Evolutionary conservation across 2,113 vertebrate genomes (phyloP).

Genomic region (Ciconia stormi): DNA sequence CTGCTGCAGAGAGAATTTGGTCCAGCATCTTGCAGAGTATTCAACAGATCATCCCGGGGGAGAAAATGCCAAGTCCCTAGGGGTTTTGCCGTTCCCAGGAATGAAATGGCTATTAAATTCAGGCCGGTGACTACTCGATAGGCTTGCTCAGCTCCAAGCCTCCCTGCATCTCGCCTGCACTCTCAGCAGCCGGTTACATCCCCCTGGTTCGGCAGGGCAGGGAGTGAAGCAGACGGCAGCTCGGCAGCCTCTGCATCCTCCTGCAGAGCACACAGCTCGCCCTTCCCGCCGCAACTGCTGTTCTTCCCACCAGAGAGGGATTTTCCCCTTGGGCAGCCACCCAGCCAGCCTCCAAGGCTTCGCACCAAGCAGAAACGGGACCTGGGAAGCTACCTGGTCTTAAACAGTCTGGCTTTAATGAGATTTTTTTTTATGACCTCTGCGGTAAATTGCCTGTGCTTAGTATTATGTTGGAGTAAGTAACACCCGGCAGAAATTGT

Average conservation of each 20-base stretch:
- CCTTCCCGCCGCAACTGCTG: accelerated
- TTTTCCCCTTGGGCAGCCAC: background rate
- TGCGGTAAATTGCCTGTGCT: slow-evolving; percentile 40
- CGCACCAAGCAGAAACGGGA: background rate
- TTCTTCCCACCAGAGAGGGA: background rate
- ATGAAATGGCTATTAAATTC: background rate
- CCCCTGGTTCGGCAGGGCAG: background rate
- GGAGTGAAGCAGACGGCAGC: background rate
- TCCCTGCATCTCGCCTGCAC: background rate
- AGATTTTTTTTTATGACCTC: slow-evolving; percentile 27
- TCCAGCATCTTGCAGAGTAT: background rate
- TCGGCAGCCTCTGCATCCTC: background rate
- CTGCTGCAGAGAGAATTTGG: background rate
- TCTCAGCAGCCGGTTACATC: background rate
- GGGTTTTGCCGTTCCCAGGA: background rate
- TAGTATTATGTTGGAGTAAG: background rate
- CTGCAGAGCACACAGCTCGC: background rate
- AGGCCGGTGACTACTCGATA: background rate
- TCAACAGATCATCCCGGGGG: background rate
- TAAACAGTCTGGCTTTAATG: slow-evolving; percentile 34
- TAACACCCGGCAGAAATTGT: background rate
- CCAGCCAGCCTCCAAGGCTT: background rate
- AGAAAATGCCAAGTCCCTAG: background rate
- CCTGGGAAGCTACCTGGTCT: slow-evolving; percentile 22
- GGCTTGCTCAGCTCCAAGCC: background rate